Conservation (phyloP, 2,797 vertebrate species). For the Luscinia luscinia region DNA sequence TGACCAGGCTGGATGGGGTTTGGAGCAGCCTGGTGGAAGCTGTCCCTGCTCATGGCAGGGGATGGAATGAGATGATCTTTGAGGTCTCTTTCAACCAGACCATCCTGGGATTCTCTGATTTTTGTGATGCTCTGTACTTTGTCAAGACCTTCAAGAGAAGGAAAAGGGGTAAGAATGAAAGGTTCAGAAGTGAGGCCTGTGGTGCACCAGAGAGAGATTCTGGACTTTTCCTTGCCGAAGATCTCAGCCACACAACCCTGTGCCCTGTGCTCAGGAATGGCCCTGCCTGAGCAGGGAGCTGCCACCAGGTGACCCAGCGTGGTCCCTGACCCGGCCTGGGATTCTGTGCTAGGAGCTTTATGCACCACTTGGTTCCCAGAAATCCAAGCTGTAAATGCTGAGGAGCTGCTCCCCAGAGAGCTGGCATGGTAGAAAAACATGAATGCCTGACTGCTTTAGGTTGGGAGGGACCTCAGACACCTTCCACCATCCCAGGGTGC, state of each 20-base stretch:
- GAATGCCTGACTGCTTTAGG: not conserved
- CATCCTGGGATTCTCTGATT: not conserved
- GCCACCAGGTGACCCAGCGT: not conserved
- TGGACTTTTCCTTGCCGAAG: rapidly evolving
- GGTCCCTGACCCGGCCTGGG: not conserved
- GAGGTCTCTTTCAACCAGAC: not conserved
- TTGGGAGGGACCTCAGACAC: not conserved
- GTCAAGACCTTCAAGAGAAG: too few relatives aligned
- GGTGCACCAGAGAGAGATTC: not conserved
- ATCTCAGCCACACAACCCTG: not conserved
- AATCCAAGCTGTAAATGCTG: rapidly evolving
- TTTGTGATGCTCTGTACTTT: not conserved
- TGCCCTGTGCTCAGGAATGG: not conserved
- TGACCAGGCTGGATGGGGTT: rapidly evolving
- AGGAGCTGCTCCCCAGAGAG: not conserved
- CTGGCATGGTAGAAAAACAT: rapidly evolving
- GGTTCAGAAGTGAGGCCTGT: rapidly evolving
- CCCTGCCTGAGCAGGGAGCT: too few relatives aligned
- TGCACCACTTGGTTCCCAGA: rapidly evolving
- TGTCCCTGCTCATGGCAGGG: not conserved
- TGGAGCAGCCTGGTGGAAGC: not conserved
- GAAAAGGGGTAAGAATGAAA: not conserved
- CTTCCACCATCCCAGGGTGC: rapidly evolving
- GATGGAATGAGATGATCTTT: not conserved
- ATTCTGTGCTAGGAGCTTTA: not conserved